Conservation (phyloP, 2,113 vertebrate genomes). For the Lophura nycthemera region DNA sequence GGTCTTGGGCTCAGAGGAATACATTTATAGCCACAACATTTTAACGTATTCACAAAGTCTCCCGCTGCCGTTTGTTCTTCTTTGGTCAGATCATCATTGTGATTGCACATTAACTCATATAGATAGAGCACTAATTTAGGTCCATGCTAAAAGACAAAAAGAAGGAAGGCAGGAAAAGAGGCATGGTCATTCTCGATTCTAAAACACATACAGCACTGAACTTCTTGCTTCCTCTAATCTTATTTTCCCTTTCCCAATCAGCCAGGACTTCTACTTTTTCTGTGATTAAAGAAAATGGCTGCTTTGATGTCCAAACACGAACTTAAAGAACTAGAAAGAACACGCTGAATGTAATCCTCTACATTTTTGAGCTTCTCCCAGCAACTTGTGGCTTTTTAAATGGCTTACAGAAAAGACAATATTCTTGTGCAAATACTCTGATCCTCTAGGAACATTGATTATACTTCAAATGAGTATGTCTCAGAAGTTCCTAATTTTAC, state of each 20-base stretch:
- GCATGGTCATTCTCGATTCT: neutral
- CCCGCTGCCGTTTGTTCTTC: conserved; percentile 84
- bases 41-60: conserved; percentile 88
- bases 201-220: neutral
- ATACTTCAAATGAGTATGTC: neutral
- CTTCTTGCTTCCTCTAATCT: neutral
- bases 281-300: neutral
- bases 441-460: neutral
- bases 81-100: conserved; percentile 85
- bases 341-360: neutral
- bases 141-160: conserved; percentile 85
- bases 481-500: neutral
- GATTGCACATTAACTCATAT: conserved; percentile 90
- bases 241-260: neutral
- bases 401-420: neutral
- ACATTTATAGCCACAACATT: conserved; percentile 89
- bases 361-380: neutral
- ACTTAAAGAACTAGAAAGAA: no score
- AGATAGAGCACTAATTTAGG: conserved; percentile 93
- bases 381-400: neutral
- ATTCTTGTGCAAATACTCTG: neutral
- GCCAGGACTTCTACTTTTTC: neutral
- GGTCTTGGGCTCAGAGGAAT: conserved; percentile 83
- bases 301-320: neutral
- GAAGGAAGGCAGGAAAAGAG: neutral